Percentiles rank a stretch among this genome's conserved stretches.
phyloP scores from a whole-genome alignment of 2,888 invertebrate species.

The Drosophila paramelanica region DNA sequence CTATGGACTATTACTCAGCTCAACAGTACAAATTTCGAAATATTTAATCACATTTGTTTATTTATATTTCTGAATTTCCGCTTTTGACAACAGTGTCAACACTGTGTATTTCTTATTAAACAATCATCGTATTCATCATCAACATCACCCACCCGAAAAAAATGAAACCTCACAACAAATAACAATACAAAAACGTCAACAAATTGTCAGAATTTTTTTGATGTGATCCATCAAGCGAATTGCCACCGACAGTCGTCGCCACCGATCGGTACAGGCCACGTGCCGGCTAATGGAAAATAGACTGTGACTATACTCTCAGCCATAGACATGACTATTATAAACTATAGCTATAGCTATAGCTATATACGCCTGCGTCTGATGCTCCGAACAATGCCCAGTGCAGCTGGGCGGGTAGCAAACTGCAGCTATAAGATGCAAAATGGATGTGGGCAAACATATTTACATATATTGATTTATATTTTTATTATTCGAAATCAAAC shows the following conservation, averaged over 20 bases:
- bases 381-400: conserved; percentile 13
- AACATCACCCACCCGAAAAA: conserved; percentile 40
- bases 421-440: conserved; percentile 19
- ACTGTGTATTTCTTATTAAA: conserved; percentile 42
- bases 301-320: conserved; percentile 9
- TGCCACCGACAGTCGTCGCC: conserved; percentile 41
- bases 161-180: conserved; percentile 14
- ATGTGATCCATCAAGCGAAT: conserved; percentile 67
- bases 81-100: conserved; percentile 8
- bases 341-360: conserved; percentile 1
- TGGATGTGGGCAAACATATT: background rate
- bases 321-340: conserved; percentile 9
- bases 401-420: conserved; percentile 14
- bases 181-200: conserved; percentile 60
- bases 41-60: conserved; percentile 10
- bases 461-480: conserved; percentile 11
- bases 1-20: background rate
- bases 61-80: conserved; percentile 13
- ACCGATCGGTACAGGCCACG: conserved; percentile 55
- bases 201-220: conserved; percentile 70
- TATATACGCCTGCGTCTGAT: conserved; percentile 1
- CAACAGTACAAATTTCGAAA: conserved; percentile 1
- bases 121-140: conserved; percentile 47
- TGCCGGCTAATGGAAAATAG: conserved; percentile 47
- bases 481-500: conserved; percentile 1